Evolutionary conservation across 2,888 invertebrate genomes (phyloP).

Genomic region (Nezara viridula): DNA sequence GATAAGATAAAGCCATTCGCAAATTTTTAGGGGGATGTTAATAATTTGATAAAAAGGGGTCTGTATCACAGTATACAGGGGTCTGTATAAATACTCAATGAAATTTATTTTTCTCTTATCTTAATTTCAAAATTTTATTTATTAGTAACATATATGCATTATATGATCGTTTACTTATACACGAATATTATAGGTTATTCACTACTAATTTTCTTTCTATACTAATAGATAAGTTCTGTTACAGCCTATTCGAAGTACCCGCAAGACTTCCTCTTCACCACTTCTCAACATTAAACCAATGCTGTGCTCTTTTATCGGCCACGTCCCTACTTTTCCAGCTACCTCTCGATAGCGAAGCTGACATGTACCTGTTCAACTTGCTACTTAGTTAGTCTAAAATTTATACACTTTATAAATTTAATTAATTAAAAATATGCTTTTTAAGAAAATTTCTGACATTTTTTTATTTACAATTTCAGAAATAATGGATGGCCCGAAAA

Average conservation of each 20-base stretch:
- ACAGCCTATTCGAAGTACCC: constrained; percentile 60
- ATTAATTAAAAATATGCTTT: background rate
- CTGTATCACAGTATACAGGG: too few relatives aligned
- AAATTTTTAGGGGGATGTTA: too few relatives aligned
- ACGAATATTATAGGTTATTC: background rate
- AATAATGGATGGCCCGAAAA: constrained; percentile 52
- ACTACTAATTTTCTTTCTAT: background rate
- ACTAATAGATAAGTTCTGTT: background rate
- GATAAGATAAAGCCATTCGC: too few relatives aligned
- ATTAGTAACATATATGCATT: background rate
- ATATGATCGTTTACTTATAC: background rate
- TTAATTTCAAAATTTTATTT: background rate
- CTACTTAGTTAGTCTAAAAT: constrained; percentile 60
- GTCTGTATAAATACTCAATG: too few relatives aligned
- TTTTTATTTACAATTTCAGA: constrained; percentile 40
- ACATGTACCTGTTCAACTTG: constrained; percentile 60
- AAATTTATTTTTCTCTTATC: background rate
- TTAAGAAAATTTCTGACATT: background rate
- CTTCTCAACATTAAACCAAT: constrained; percentile 60
- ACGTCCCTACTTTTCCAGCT: constrained; percentile 58
- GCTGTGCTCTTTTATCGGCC: constrained; percentile 58
- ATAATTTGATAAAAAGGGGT: too few relatives aligned
- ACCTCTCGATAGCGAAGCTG: constrained; percentile 54
- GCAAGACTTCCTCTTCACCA: constrained; percentile 61
- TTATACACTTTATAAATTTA: background rate